Percentiles rank a stretch among this genome's conserved stretches.
Conservation (phyloP, 2,113 vertebrate species). For the Nymphicus hollandicus region DNA sequence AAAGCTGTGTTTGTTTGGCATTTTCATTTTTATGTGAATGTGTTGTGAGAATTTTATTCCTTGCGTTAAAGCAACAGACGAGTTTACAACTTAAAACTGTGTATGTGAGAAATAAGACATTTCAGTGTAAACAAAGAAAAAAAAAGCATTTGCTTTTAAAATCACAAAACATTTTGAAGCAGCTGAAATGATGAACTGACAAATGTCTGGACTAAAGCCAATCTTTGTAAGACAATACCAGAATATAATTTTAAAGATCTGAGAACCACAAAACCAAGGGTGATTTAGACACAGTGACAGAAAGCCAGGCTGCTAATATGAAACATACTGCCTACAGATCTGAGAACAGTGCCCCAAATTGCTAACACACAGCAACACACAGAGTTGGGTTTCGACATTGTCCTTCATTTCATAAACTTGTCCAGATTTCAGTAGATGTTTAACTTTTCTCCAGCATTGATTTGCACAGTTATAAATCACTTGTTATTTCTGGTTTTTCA, state of each 20-base stretch:
- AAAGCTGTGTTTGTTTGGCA: not conserved
- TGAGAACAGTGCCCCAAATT: not conserved
- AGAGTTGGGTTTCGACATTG: not conserved
- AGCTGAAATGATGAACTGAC: not conserved
- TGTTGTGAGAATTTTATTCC: not conserved
- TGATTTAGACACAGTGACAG: not conserved
- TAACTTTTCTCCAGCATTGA: not conserved
- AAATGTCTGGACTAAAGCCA: not conserved
- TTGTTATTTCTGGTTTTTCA: not conserved
- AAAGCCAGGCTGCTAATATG: slow-evolving; percentile 14
- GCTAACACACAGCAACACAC: not conserved
- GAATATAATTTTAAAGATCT: not conserved
- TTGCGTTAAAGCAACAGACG: not conserved
- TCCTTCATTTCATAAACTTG: not conserved
- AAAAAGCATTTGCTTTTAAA: not conserved
- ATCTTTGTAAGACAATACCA: not conserved
- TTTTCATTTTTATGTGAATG: not conserved
- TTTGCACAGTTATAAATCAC: not conserved
- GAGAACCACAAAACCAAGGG: slow-evolving; percentile 10
- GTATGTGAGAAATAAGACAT: not conserved
- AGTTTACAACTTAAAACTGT: not conserved
- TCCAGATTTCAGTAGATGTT: not conserved
- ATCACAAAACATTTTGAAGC: not conserved
- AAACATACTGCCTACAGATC: not conserved
- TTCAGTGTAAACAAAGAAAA: not conserved